Conservation (phyloP, 2,888 invertebrate genomes). For the Ormia ochracea region DNA sequence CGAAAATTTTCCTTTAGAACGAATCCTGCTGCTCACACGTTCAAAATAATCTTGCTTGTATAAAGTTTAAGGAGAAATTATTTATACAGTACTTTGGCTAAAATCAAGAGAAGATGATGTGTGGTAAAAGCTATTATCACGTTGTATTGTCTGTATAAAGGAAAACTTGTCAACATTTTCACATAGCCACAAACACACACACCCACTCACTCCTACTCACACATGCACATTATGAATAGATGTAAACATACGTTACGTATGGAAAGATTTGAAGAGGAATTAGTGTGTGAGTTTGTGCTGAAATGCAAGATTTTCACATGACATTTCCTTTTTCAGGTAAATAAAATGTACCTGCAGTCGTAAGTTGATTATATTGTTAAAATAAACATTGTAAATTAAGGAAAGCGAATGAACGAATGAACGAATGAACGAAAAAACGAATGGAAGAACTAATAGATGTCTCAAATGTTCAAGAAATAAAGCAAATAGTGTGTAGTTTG, state of each 20-base stretch:
- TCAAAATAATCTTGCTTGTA: background rate
- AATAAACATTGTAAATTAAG: background rate
- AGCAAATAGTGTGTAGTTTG: too few species aligned
- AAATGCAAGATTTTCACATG: background rate
- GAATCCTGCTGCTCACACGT: too few species aligned
- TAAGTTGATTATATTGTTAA: slow-evolving; percentile 2
- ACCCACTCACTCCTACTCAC: too few species aligned
- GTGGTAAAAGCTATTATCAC: slow-evolving; percentile 51
- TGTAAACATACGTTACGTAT: background rate
- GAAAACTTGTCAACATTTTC: slow-evolving; percentile 27
- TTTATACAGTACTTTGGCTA: slow-evolving; percentile 25
- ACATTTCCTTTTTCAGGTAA: background rate
- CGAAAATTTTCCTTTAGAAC: background rate
- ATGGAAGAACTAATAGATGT: too few species aligned
- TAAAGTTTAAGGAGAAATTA: background rate
- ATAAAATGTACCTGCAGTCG: background rate
- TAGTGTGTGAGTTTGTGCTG: background rate
- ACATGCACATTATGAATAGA: too few species aligned
- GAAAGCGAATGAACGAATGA: too few species aligned
- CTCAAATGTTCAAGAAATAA: too few species aligned
- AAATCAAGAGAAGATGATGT: slow-evolving; percentile 49
- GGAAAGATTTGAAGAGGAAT: slow-evolving; percentile 6
- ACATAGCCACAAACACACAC: background rate
- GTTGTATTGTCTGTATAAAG: slow-evolving; percentile 25
- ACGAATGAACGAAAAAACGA: too few species aligned